Conservation (phyloP, 2,797 vertebrate species). For the Arctocebus calabarensis region DNA sequence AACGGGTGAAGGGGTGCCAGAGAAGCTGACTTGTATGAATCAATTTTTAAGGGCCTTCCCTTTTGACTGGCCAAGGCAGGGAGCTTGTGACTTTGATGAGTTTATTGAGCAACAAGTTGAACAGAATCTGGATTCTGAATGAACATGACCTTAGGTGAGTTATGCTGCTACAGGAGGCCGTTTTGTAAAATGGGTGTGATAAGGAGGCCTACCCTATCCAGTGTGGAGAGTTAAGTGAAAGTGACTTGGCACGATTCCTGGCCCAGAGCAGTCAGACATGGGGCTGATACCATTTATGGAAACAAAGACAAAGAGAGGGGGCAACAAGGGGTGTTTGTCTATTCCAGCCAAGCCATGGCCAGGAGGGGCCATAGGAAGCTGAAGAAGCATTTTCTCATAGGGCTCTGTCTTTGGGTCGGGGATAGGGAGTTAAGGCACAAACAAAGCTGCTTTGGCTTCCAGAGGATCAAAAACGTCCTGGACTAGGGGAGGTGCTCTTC, state of each 20-base stretch:
- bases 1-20: no score
- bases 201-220: not conserved
- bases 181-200: not conserved
- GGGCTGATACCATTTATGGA: not conserved
- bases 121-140: not conserved
- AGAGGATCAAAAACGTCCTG: no score
- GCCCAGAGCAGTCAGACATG: not conserved
- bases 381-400: not conserved
- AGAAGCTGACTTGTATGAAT: not conserved
- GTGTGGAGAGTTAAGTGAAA: not conserved
- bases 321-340: not conserved
- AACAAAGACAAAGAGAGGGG: not conserved
- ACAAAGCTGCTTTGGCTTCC: not conserved
- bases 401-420: not conserved
- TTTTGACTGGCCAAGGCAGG: not conserved
- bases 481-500: not conserved
- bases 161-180: not conserved
- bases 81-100: not conserved
- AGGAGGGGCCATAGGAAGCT: not conserved
- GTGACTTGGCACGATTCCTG: not conserved
- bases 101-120: not conserved
- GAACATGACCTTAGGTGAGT: not conserved
- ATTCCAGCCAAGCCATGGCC: rapidly evolving
- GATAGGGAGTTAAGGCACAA: not conserved
- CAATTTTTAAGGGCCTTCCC: not conserved